phyloP scores from a whole-genome alignment of 2,113 vertebrate species.

The Nematolebias whitei region DNA sequence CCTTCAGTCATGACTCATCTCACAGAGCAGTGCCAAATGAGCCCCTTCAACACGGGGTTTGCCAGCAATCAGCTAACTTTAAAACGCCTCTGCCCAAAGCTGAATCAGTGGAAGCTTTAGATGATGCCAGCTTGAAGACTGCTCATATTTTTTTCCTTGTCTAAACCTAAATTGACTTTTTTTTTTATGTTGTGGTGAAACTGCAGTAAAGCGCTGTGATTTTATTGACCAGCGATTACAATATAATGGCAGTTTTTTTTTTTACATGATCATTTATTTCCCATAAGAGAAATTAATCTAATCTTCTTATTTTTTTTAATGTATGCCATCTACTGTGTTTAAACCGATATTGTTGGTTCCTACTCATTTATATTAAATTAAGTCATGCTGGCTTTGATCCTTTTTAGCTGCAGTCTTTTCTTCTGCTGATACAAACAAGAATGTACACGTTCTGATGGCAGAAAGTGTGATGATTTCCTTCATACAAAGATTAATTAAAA shows the following conservation, averaged over 20 bases:
- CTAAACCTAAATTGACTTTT: neutral
- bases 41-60: constrained; percentile 44
- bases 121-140: constrained; percentile 50
- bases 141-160: constrained; percentile 13
- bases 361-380: too few species aligned
- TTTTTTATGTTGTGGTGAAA: neutral
- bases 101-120: constrained; percentile 40
- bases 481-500: too few species aligned
- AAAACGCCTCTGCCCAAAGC: constrained; percentile 33
- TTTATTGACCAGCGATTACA: too few species aligned
- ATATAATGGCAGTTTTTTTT: too few species aligned
- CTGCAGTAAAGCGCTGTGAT: neutral
- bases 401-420: neutral
- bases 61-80: constrained; percentile 40
- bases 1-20: constrained; percentile 43
- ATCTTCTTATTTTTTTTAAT: too few species aligned
- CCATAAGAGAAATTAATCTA: too few species aligned
- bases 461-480: too few species aligned
- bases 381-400: neutral
- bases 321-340: too few species aligned
- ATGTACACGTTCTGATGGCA: too few species aligned
- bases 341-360: too few species aligned
- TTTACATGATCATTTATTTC: too few species aligned
- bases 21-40: constrained; percentile 51
- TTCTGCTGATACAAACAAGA: neutral